Evolutionary conservation across 2,113 vertebrate species (phyloP).

Genomic region (Scartelaos histophorus): DNA sequence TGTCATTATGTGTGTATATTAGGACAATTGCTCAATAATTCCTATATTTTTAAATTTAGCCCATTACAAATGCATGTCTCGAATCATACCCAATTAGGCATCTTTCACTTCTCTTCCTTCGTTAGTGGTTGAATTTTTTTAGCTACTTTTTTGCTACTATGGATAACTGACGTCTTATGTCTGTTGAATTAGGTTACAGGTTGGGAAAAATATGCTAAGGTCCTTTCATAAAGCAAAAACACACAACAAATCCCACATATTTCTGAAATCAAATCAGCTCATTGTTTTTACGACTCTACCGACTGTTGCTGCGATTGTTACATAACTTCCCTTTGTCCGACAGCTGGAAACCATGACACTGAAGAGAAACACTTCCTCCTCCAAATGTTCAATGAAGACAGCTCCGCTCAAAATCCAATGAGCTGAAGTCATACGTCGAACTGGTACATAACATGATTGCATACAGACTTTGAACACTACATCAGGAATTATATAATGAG

Average conservation of each 20-base stretch:
- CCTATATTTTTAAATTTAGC: too few relatives aligned
- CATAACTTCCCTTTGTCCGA: conserved; percentile 24
- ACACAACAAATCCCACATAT: background rate
- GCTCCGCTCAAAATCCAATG: background rate
- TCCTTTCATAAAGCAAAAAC: background rate
- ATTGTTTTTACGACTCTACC: background rate
- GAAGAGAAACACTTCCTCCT: conserved; percentile 6
- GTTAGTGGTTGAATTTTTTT: too few relatives aligned
- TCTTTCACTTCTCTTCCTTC: too few relatives aligned
- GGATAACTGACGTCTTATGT: too few relatives aligned
- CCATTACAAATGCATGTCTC: too few relatives aligned
- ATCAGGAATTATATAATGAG: background rate
- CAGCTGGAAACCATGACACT: conserved; percentile 23
- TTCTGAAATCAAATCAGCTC: conserved; percentile 1
- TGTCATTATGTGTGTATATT: too few relatives aligned
- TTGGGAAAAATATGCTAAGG: background rate
- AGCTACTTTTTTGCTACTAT: too few relatives aligned
- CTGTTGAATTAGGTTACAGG: too few relatives aligned
- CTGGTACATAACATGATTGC: background rate
- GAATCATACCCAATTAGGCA: too few relatives aligned
- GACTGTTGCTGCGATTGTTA: conserved; percentile 21
- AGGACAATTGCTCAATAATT: too few relatives aligned
- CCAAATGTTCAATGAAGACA: background rate
- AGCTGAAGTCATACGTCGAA: background rate
- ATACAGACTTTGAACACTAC: background rate